Evolutionary conservation across 2,113 vertebrate species (phyloP), one percentile per base, ranked within the genome.

Genomic region (Cinclus mexicanus): DNA sequence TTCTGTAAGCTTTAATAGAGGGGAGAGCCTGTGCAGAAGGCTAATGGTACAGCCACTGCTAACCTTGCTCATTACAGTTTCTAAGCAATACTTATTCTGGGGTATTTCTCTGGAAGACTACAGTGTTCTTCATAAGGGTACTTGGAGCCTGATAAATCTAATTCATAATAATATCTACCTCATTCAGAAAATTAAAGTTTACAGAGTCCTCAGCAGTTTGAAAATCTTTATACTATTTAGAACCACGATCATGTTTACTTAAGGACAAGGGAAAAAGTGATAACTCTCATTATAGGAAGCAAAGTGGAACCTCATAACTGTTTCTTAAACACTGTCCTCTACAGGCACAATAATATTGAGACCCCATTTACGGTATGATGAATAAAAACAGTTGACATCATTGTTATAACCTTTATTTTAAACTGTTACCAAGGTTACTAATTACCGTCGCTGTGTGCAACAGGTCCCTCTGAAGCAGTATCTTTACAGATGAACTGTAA

Each of bases 341-440:
- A 63, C 63, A 83, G 79, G 68, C 94, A 37, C 63, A 89, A 72
- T 95, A 85, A 86, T 84, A 79, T 77, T 91, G 93, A 97, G 90
- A 87, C 79, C 81, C 83, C 89, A 75, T 95, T 95, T 96, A 93
- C 69, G 64, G 97, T 94, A 94, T 95, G 93, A 96, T 97, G 97
- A 97, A 98, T 88, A 97, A 98, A 98, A 98, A 98, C 98, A 96
- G 97, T 98, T 94, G 97, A 97, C 98, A 98, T 98, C 97, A 97
- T 97, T 98, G 98, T 98, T 98, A 98, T 96, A 98, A 99, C 99
- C 98, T 98, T 98, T 98, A 98, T 99, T 99, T 99, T 97, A 98
- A 98, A 98, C 98, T 98, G 99, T 99, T 99, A 98, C 99, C 99
- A 99, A 98, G 99, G 99, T 98, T 98, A 99, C 99, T 99, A 99